phyloP scores from a whole-genome alignment of 2,797 vertebrate species.

The Gymnodraco acuticeps region DNA sequence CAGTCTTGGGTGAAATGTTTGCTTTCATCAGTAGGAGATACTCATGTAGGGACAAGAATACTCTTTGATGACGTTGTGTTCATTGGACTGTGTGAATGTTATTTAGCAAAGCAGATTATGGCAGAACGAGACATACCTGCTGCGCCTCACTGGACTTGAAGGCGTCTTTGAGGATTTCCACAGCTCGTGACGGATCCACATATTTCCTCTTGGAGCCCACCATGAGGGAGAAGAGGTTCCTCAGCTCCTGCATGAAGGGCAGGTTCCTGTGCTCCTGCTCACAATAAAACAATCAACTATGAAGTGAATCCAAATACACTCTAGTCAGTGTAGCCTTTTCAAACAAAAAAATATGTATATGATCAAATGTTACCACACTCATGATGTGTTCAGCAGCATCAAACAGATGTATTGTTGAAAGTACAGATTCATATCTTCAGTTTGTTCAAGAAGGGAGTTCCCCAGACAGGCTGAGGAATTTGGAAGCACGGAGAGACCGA shows the following conservation, averaged over 20 bases:
- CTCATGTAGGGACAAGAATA: neutral
- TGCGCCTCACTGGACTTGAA: conserved; percentile 98
- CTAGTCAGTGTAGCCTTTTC: neutral
- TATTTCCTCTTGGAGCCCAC: conserved; percentile 98
- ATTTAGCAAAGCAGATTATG: neutral
- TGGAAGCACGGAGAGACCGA: too few relatives aligned
- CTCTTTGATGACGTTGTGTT: neutral
- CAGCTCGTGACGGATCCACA: conserved; percentile 95
- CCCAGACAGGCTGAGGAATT: too few relatives aligned
- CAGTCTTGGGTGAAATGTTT: neutral
- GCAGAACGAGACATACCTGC: conserved; percentile 86
- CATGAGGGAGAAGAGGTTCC: conserved; percentile 96
- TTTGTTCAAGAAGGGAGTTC: too few relatives aligned
- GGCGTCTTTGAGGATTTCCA: conserved; percentile 98
- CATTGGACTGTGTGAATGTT: neutral
- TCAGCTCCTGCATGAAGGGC: conserved; percentile 97
- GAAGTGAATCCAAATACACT: neutral
- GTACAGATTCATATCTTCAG: too few relatives aligned
- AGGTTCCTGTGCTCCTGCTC: conserved; percentile 95
- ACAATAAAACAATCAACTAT: neutral
- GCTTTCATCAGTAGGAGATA: neutral
- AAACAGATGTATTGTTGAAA: too few relatives aligned
- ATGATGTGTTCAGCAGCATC: too few relatives aligned
- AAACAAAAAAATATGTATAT: too few relatives aligned
- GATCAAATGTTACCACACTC: too few relatives aligned